Evolutionary conservation across 1,140 invertebrate genomes (phyloP).

Genomic region (Trichomalopsis sarcophagae): DNA sequence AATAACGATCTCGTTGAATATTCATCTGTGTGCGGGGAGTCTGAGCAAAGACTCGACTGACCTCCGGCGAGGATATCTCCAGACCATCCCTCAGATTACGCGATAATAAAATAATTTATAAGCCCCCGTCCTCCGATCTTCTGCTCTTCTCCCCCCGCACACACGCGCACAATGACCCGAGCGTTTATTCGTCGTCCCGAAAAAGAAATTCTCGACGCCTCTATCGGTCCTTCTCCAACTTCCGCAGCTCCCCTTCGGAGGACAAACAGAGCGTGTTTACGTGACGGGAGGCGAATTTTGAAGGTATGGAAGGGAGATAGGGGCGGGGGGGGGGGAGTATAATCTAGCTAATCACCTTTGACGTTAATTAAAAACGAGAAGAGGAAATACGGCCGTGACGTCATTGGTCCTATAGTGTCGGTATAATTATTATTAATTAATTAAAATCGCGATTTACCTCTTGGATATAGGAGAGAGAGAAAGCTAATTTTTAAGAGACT

Average conservation of each 20-base stretch:
- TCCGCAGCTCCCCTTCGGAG: not conserved
- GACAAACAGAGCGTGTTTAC: not conserved
- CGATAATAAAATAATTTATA: not conserved
- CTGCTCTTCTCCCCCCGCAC: not conserved
- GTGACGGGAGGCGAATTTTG: not conserved
- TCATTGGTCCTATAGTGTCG: not conserved
- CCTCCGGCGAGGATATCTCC: not conserved
- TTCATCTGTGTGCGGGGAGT: not conserved
- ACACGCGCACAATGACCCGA: not conserved
- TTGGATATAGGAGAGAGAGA: no score
- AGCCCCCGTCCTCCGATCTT: not conserved
- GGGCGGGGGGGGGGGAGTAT: not conserved
- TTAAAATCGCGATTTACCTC: not conserved
- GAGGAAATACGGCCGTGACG: not conserved
- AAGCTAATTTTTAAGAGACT: not conserved
- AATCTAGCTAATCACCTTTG: not conserved
- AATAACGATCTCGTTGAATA: not conserved
- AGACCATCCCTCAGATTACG: not conserved
- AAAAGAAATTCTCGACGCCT: not conserved
- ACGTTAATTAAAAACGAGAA: constrained; percentile 15
- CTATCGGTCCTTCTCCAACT: not conserved
- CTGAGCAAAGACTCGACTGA: not conserved
- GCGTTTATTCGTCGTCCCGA: not conserved
- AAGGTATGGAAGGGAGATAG: not conserved
- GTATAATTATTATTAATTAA: constrained; percentile 13